These are phyloP conservation scores for Piprites chloris DNA, from an alignment of 2,113 vertebrate species.

Conservation along the genomic window DNA sequence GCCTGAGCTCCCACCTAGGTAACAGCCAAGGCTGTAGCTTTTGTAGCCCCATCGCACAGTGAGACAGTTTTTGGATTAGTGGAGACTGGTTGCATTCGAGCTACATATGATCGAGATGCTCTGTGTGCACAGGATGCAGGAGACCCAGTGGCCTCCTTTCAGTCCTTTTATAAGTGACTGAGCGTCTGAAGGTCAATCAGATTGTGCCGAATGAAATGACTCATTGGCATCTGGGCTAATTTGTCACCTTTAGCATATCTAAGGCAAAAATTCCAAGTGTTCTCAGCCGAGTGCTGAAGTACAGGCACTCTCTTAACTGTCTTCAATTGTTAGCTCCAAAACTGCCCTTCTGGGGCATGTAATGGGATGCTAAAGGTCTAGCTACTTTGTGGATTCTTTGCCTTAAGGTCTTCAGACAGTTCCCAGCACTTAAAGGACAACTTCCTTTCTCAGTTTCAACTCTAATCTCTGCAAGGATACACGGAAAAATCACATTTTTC, in stretches of 20 bases:
- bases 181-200: not conserved
- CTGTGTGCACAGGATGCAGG: not conserved
- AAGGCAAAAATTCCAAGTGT: not conserved
- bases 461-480: not conserved
- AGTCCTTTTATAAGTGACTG: not conserved
- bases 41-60: not conserved
- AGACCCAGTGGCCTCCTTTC: not conserved
- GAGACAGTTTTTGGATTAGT: not conserved
- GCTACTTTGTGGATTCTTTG: not conserved
- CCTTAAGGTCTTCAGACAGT: not conserved
- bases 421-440: not conserved
- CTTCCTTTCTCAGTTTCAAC: not conserved
- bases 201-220: not conserved
- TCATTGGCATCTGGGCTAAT: not conserved
- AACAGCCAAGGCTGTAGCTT: not conserved
- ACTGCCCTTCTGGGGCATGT: not conserved
- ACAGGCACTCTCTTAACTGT: not conserved
- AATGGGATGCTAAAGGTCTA: not conserved
- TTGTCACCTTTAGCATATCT: not conserved
- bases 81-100: accelerated
- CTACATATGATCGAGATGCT: accelerated
- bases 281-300: not conserved
- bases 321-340: not conserved
- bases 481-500: not conserved
- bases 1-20: not conserved